These are phyloP conservation scores for Sparus aurata DNA, from an alignment of 2,797 vertebrate genomes.

Conservation along the genomic window DNA sequence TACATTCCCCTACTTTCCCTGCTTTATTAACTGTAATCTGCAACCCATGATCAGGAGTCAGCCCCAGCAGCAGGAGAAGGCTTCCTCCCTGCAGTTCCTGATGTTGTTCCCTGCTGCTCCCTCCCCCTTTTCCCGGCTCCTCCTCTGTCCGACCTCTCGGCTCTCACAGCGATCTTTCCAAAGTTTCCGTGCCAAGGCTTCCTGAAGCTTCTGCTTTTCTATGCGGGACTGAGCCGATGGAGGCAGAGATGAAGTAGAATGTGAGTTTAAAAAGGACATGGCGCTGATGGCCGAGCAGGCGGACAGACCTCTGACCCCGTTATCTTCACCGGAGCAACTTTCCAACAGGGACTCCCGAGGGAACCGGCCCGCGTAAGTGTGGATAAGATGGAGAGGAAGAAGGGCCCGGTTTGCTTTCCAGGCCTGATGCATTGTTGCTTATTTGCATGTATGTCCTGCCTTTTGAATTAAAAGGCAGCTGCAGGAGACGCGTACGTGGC, in stretches of 20 bases:
- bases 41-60: no score
- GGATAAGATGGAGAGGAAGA: slow-evolving; percentile 46
- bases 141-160: slow-evolving; percentile 42
- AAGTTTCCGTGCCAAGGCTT: slow-evolving; percentile 56
- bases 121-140: slow-evolving; percentile 76
- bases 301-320: slow-evolving; percentile 69
- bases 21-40: not conserved
- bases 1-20: accelerated
- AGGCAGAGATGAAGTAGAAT: slow-evolving; percentile 7
- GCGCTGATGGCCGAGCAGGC: slow-evolving; percentile 78
- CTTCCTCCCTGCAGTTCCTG: slow-evolving; percentile 31
- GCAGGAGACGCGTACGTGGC: slow-evolving; percentile 49
- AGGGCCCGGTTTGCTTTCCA: slow-evolving; percentile 26
- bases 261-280: slow-evolving; percentile 34
- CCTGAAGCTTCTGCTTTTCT: slow-evolving; percentile 22
- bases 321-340: slow-evolving; percentile 67
- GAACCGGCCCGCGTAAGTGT: slow-evolving; percentile 75
- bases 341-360: slow-evolving; percentile 67
- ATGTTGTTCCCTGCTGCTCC: slow-evolving; percentile 44
- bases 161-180: slow-evolving; percentile 60
- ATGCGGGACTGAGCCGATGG: slow-evolving; percentile 4
- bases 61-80: not conserved
- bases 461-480: slow-evolving; percentile 15
- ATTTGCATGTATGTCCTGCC: slow-evolving; percentile 23
- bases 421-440: slow-evolving; percentile 8